Evolutionary conservation across 2,113 vertebrate genomes (phyloP), one percentile per base, ranked within the genome.

Genomic region (Megaptera novaeangliae): DNA sequence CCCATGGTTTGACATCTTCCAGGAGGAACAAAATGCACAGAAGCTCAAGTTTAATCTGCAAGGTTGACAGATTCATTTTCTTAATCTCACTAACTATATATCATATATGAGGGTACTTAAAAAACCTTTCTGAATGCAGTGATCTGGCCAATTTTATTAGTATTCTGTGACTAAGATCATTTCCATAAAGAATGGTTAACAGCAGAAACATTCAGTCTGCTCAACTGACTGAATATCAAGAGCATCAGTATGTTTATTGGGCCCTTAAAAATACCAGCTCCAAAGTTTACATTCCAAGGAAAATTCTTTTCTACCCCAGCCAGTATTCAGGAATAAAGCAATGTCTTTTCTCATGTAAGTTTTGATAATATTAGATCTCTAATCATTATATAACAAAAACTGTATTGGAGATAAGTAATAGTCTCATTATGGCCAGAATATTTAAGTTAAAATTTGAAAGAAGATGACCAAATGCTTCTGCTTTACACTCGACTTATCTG

Each of bases 281-380:
- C 31, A 86, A 85, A 95, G 80, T 89, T 74, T 63, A 72, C n/a
- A 69, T 39, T 88, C 18, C 9, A 29, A 95, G 21, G n/a, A 88
- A 84, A 94, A 80, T 64, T 64, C 64, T 64, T 85, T 95, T 74
- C 20, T 66, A 66, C 14, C 9, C 8, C 5, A 84, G 55, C 7
- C 80, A 84, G 29, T 59, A 93, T 83, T 91, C 34, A 96, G 55
- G 88, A 95, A 74, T 64, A 96, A 88, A 89, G 23, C 11, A 89
- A 27, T 25, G 88, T 88, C 88, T 88, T 69, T 84, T 90, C 27
- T 77, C 55, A 31, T 46, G 3, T 61, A 87, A 81, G 8, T 34
- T 84, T 80, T 95, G 17, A 64, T 23, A 77, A 49, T 61, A 44
- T n/a, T 77, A 88, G 3, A 77, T 74, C 25, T 80, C 10, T 64